Conservation (phyloP, 2,888 invertebrate species). For the Xestia sexstrigata region DNA sequence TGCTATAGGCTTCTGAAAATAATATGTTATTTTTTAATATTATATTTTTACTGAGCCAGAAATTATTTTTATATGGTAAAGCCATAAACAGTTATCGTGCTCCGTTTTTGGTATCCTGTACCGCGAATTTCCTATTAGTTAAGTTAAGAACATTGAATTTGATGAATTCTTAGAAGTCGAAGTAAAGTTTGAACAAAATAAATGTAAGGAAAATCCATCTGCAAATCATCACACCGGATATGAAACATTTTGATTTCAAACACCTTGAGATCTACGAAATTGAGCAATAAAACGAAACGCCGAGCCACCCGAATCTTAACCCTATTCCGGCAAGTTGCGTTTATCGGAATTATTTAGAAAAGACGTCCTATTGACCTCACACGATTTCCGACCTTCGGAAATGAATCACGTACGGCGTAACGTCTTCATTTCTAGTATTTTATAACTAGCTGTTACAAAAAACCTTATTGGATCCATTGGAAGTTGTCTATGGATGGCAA, state of each 20-base stretch:
- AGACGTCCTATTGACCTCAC: slow-evolving; percentile 65
- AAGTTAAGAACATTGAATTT: not conserved
- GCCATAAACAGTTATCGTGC: not conserved
- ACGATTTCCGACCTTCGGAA: slow-evolving; percentile 63
- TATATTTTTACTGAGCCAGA: not conserved
- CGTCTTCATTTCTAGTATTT: slow-evolving; percentile 74
- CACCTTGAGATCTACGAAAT: slow-evolving; percentile 50
- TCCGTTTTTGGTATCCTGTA: not conserved
- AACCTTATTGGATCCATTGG: slow-evolving; percentile 64
- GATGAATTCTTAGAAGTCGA: not conserved
- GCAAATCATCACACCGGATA: slow-evolving; percentile 30
- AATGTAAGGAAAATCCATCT: slow-evolving; percentile 8
- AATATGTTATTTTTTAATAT: not conserved
- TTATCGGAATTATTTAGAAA: slow-evolving; percentile 46
- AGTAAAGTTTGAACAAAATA: not conserved
- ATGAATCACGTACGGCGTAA: slow-evolving; percentile 74
- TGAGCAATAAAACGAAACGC: slow-evolving; percentile 54
- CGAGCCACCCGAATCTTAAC: slow-evolving; percentile 48
- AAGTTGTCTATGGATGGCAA: slow-evolving; percentile 66
- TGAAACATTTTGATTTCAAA: slow-evolving; percentile 45
- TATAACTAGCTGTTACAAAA: slow-evolving; percentile 70
- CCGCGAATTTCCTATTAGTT: not conserved
- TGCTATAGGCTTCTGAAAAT: slow-evolving; percentile 12
- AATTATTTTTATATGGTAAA: not conserved
- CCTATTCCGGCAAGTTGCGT: slow-evolving; percentile 33